These are phyloP conservation scores for Macrosteles quadrilineatus DNA, from an alignment of 1,140 invertebrate species.

Conservation along the genomic window DNA sequence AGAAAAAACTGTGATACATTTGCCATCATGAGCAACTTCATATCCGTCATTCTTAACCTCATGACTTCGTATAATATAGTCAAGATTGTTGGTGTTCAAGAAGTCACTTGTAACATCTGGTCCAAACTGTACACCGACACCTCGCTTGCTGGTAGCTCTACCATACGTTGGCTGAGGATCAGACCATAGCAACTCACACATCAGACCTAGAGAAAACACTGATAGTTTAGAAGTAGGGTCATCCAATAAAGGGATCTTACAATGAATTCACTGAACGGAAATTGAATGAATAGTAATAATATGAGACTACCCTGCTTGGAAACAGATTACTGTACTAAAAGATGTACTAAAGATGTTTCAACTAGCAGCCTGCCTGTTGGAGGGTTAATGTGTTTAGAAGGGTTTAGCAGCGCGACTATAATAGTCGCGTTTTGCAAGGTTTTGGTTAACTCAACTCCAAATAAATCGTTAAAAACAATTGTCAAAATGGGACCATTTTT, in stretches of 20 bases:
- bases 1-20: slow-evolving; percentile 95
- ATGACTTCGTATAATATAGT: slow-evolving; percentile 95
- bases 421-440: too few relatives aligned
- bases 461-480: too few relatives aligned
- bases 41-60: slow-evolving; percentile 98
- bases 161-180: slow-evolving; percentile 92
- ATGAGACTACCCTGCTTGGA: too few relatives aligned
- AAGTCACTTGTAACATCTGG: slow-evolving; percentile 94
- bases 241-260: slow-evolving; percentile 11
- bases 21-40: slow-evolving; percentile 90
- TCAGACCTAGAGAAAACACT: slow-evolving; percentile 60
- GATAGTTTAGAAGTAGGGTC: too few relatives aligned
- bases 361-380: too few relatives aligned
- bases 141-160: slow-evolving; percentile 89
- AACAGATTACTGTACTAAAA: too few relatives aligned
- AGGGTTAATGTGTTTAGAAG: too few relatives aligned
- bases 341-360: too few relatives aligned
- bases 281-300: too few relatives aligned
- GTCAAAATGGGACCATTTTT: too few relatives aligned
- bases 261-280: neutral
- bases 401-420: too few relatives aligned
- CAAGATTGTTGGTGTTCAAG: slow-evolving; percentile 79
- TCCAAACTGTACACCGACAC: slow-evolving; percentile 98
- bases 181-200: slow-evolving; percentile 98
- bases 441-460: too few relatives aligned